Base-by-base conservation (phyloP, 2,113 vertebrate genomes). In the Capra hircus region DNA sequence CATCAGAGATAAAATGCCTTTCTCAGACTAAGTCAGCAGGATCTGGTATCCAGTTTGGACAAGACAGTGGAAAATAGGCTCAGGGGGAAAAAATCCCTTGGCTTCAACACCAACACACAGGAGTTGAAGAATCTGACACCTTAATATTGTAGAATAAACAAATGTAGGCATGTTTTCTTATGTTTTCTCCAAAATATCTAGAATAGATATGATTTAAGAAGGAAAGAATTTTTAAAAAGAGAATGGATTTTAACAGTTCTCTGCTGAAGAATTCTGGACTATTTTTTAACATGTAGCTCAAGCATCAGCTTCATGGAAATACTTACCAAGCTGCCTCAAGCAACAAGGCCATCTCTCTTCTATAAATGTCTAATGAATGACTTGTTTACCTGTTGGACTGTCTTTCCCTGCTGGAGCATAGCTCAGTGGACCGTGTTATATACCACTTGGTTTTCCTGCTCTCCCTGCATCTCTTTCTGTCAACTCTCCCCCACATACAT, bases 31-130 rank as follows among this genome's bases (percentile, higher is more conserved):
- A 91, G 93, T 96, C 83, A 50, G 59, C 95, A 95, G 95, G 91
- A 98, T 97, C 94, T 95, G 91, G 82, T 98, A 86, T 94, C 97
- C 98, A 97, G 3, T 97, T 96, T 98, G 98, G 98, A 98, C 93
- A 96, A 98, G 96, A 96, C 23, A 86, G 60, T 97, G 98, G 98
- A 98, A 98, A 98, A 94, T 48, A 93, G 64, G 95, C 94, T 97
- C 86, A 53, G 91, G 84, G 74, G 96, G 89, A 86, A 96, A 96
- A 80, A 94, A 96, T 98, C 50, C 62, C 67, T 97, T 98, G 97
- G 93, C 96, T 53, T 95, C 52, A 89, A 77, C 60, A 86, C 59
- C 9, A 71, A 36, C 25, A 74, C 91, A 84, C 0, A 3, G 48
- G 82, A 96, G 59, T 15, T 95, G 86, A 96, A 96, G 96, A 97